These are phyloP conservation scores for Acanthosepion esculentum DNA, from an alignment of 2,888 invertebrate species.

Conservation along the genomic window DNA sequence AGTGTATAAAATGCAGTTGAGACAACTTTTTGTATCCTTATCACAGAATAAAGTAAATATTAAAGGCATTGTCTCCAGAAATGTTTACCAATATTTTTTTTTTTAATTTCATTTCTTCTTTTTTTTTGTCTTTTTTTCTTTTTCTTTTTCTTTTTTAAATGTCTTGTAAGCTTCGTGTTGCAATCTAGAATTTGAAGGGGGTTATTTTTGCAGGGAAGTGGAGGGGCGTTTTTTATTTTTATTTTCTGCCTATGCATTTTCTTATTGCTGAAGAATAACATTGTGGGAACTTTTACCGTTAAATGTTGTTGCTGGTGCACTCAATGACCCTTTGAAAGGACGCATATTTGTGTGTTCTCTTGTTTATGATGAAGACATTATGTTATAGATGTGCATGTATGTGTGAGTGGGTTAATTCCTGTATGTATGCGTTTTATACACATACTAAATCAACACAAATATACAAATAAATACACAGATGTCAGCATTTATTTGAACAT, in stretches of 20 bases:
- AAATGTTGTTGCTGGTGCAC: not conserved
- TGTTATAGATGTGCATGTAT: too few species aligned
- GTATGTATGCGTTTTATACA: too few species aligned
- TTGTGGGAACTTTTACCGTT: not conserved
- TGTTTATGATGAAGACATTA: not conserved
- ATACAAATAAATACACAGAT: too few species aligned
- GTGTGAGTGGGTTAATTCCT: too few species aligned
- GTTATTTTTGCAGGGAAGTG: not conserved
- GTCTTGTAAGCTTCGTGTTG: not conserved
- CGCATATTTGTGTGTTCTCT: not conserved
- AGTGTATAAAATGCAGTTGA: not conserved
- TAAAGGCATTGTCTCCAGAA: not conserved
- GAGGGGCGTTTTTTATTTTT: not conserved
- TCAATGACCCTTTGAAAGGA: too few species aligned
- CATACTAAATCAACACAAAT: too few species aligned
- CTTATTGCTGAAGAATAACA: conserved; percentile 13
- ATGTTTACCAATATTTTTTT: not conserved
- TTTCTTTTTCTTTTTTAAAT: not conserved
- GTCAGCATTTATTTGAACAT: too few species aligned
- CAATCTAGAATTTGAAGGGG: not conserved
- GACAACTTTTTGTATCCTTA: conserved; percentile 9
- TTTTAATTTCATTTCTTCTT: not conserved
- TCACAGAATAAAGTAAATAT: conserved; percentile 1
- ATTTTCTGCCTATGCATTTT: not conserved
- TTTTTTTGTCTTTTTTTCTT: not conserved